Percentiles rank a stretch among this genome's conserved stretches.
These are phyloP conservation scores for Drosophila hawaiiensis DNA, from an alignment of 2,888 invertebrate species.

Conservation along the genomic window DNA sequence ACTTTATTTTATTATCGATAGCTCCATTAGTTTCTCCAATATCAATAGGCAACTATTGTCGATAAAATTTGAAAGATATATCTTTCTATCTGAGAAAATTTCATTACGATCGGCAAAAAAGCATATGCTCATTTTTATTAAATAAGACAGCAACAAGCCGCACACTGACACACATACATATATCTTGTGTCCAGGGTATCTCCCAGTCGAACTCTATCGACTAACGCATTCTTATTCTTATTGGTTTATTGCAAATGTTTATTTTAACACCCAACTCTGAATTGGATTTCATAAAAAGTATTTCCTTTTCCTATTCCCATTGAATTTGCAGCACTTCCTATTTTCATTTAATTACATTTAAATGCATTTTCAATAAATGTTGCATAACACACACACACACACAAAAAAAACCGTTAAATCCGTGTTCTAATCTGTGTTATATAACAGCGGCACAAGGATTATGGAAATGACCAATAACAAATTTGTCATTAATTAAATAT, in stretches of 20 bases:
- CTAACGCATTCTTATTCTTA: background rate
- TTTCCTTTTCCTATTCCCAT: conserved; percentile 11
- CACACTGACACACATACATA: background rate
- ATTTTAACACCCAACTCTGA: background rate
- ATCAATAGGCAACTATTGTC: no score
- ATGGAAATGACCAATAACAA: conserved; percentile 25
- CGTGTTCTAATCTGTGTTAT: conserved; percentile 25
- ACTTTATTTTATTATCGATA: background rate
- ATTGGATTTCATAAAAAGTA: background rate
- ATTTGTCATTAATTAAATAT: conserved; percentile 48
- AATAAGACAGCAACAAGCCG: no score
- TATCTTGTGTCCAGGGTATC: background rate
- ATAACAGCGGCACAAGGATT: conserved; percentile 29
- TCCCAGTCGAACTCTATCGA: background rate
- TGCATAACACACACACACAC: conserved; percentile 18
- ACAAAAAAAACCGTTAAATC: background rate
- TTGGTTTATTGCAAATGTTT: background rate
- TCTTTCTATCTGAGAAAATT: background rate
- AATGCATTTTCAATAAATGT: conserved; percentile 51
- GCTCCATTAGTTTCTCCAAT: background rate
- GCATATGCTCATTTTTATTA: background rate
- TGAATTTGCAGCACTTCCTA: conserved; percentile 24
- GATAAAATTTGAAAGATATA: background rate
- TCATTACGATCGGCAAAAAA: background rate
- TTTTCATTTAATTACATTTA: conserved; percentile 37